Evolutionary conservation across 2,888 invertebrate species (phyloP), one percentile per base, ranked within the genome.

Genomic region (Phania funesta): DNA sequence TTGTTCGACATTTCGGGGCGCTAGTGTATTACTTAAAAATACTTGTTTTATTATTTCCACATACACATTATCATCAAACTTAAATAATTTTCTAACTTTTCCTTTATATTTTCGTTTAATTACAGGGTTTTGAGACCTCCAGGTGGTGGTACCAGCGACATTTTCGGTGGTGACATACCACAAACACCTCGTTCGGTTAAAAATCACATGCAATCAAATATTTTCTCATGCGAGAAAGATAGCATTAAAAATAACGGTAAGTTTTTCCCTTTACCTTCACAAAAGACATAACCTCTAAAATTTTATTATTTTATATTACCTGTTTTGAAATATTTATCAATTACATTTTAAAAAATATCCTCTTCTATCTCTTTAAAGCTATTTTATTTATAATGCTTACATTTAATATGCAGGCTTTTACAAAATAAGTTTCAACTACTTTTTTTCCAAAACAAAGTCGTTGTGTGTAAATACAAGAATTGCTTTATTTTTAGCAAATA

Each of bases 51-150:
- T n/a, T 24, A 54, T 22, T 22, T n/a, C 3, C 13, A 58, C 50
- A 70, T 65, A 54, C 50, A 60, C 48, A n/a, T n/a, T n/a, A 73
- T 78, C 60, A 58, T 29, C 8, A 60, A 38, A n/a, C 29, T 13
- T 52, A 77, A 56, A 38, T 70, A 67, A 62, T 80, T 77, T 56
- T 62, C 11, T 74, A 18, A 71, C 8, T 65, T 67, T 58, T 50
- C 68, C 9, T 26, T 64, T 67, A n/a, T 76, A 54, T 76, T 64
- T 48, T 62, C 65, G 32, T 82, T 29, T 83, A 65, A 54, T 92
- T 91, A 3, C 88, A 94, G 94, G 91, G 93, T 94, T 78, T 87
- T 93, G 88, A 93, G 93, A 88, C 93, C 93, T 84, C 93, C 93
- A 85, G 93, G 93, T 84, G 93, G 93, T 85, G 93, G 93, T n/a